Evolutionary conservation across 2,797 vertebrate genomes (phyloP).

Genomic region (Notamacropus eugenii): DNA sequence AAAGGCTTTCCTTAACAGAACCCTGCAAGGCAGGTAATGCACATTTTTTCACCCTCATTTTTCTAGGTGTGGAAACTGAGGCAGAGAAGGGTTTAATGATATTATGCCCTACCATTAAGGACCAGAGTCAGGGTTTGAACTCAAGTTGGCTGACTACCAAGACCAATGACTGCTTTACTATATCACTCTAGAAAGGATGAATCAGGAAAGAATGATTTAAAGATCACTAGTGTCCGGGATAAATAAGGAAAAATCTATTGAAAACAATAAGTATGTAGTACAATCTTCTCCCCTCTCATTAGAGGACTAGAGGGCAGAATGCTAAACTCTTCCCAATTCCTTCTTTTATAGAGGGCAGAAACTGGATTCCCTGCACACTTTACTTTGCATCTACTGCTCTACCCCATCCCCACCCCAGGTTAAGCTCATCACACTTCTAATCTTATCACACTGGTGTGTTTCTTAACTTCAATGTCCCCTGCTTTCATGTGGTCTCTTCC

Average conservation of each 20-base stretch:
- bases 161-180: background rate
- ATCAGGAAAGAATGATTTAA: background rate
- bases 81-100: background rate
- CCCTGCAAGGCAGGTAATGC: background rate
- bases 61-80: background rate
- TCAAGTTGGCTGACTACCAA: background rate
- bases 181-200: background rate
- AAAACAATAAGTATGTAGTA: background rate
- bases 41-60: background rate
- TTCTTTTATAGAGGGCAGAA: background rate
- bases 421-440: background rate
- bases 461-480: background rate
- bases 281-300: background rate
- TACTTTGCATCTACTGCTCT: background rate
- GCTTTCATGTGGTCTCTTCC: background rate
- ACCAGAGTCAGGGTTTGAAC: background rate
- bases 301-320: background rate
- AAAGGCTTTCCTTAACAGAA: background rate
- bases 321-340: background rate
- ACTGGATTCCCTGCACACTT: background rate
- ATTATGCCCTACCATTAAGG: background rate
- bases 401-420: background rate
- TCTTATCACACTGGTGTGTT: background rate
- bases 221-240: background rate
- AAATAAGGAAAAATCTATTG: background rate